Base-by-base conservation (phyloP, 2,797 vertebrate species). In the Pipistrellus kuhlii region DNA sequence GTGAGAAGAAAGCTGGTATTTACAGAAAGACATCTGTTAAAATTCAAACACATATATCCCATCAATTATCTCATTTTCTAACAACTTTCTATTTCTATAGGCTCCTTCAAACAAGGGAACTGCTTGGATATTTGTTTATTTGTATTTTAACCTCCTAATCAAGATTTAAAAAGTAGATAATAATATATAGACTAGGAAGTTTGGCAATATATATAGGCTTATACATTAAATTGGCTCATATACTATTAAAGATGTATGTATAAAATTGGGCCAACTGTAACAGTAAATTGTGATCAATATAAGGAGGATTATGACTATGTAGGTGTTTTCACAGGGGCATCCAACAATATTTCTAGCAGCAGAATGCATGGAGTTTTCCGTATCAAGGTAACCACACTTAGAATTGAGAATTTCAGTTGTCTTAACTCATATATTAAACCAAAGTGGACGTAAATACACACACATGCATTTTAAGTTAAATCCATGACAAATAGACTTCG, bases 61-160 rank as follows among this genome's bases (percentile, higher is more conserved):
- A 95, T 41, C 41, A 83, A 92, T 90, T 92, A 87, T 75, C 87
- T 93, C 55, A 76, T 62, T 88, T 94, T 89, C 75, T 91, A 94
- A 44, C 38, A 77, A 85, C 69, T 88, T 83, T 57, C 48, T 83
- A 82, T 23, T 83, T 57, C 48, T 83, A 82, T 20, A 85, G 48
- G 18, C 8, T 92, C 62, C 57, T 90, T 93, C 92, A 68, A 81
- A 3, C 90, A 82, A 82, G 59, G 23, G 20, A 89, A 71, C n/a
- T 95, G 46, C 17, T 85, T 92, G 12, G 12, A 51, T 90, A 51
- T 55, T 59, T 82, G 23, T 80, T 90, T 48, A 32, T 71, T 90
- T 71, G 27, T 51, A 77, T 91, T 87, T 91, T 87, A 92, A 77
- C 46, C 32, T 92, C 32, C 73, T 30, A 92, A 96, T 32, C 66